Conservation (phyloP, 2,888 invertebrate species). For the Torymus auratus region DNA sequence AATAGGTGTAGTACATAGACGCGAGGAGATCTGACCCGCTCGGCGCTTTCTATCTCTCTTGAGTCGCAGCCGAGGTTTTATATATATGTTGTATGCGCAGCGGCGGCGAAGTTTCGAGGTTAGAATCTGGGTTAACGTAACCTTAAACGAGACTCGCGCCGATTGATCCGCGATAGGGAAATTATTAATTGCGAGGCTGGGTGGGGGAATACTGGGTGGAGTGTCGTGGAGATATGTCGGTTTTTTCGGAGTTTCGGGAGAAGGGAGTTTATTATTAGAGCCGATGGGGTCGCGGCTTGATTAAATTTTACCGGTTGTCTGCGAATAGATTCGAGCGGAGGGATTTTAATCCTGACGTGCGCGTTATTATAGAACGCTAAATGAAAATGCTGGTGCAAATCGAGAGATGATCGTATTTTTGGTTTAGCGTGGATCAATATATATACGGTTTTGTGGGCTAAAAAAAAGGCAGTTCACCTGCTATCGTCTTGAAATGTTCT, state of each 20-base stretch:
- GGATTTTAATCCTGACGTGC: background rate
- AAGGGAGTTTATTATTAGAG: too few species aligned
- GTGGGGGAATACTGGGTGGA: too few species aligned
- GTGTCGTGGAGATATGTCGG: too few species aligned
- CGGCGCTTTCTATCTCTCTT: background rate
- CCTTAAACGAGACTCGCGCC: constrained; percentile 43
- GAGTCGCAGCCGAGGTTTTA: background rate
- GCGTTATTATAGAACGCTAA: background rate
- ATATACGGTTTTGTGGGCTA: too few species aligned
- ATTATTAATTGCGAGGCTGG: constrained; percentile 35
- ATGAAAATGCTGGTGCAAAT: too few species aligned
- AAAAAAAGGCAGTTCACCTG: too few species aligned
- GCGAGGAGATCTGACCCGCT: background rate
- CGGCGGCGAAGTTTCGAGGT: constrained; percentile 43
- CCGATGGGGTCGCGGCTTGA: background rate
- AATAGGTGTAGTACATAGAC: constrained; percentile 56
- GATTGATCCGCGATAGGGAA: constrained; percentile 39
- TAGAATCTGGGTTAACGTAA: constrained; percentile 57
- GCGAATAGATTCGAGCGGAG: background rate
- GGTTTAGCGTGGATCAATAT: too few species aligned
- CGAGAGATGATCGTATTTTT: too few species aligned
- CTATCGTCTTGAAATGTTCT: too few species aligned
- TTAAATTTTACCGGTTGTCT: background rate
- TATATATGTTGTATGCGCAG: background rate
- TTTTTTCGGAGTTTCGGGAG: too few species aligned